Conservation (phyloP, 2,888 invertebrate species). For the Rhopalosiphum nymphaeae region DNA sequence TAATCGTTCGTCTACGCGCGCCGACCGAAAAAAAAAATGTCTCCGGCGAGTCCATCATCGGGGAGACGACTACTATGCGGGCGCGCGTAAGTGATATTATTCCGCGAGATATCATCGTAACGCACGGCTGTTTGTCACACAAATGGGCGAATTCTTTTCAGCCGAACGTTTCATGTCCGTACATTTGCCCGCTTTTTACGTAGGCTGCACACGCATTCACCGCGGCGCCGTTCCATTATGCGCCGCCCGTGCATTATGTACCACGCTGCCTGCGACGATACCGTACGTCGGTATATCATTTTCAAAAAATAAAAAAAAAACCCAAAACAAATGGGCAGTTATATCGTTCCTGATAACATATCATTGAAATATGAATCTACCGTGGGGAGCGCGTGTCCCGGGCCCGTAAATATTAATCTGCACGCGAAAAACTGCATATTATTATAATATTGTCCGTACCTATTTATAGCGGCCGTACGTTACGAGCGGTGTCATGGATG, state of each 20-base stretch:
- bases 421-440: neutral
- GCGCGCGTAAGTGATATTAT: neutral
- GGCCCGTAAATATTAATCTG: neutral
- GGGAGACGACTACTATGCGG: neutral
- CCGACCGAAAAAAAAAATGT: neutral
- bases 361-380: neutral
- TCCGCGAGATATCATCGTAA: neutral
- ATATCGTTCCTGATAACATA: neutral
- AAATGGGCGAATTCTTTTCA: conserved; percentile 1
- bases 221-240: neutral
- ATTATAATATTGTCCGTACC: no score
- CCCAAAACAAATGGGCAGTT: neutral
- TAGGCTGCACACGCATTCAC: neutral
- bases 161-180: neutral
- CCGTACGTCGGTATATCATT: neutral
- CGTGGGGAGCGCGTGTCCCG: neutral
- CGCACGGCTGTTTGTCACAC: conserved; percentile 1
- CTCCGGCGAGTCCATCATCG: neutral
- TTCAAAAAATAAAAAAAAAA: neutral
- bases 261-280: neutral
- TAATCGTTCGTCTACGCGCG: neutral
- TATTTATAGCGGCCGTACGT: neutral
- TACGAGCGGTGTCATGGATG: neutral
- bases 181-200: neutral
- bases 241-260: neutral